Conservation (phyloP, 2,113 vertebrate species). For the Labeo catla region DNA sequence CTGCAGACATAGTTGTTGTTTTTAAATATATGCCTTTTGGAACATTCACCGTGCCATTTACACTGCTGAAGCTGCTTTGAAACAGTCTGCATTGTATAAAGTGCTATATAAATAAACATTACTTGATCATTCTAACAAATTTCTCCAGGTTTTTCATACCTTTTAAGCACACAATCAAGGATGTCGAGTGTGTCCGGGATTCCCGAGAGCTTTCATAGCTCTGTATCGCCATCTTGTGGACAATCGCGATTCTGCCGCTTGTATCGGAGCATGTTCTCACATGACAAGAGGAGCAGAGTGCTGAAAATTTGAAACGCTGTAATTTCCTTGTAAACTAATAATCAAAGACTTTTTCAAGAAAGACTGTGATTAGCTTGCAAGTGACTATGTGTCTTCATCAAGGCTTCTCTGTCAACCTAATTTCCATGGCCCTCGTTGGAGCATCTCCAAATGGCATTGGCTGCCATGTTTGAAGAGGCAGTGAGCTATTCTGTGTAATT, state of each 20-base stretch:
- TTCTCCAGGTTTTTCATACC: neutral
- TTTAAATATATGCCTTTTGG: neutral
- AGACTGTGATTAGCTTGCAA: conserved; percentile 34
- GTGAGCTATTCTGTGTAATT: conserved; percentile 46
- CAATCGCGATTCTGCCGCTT: neutral
- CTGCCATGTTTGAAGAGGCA: conserved; percentile 49
- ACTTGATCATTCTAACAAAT: neutral
- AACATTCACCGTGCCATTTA: neutral
- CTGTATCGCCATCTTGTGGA: conserved; percentile 55
- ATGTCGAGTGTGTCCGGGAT: neutral
- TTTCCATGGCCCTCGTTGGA: conserved; percentile 27
- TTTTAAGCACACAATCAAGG: neutral
- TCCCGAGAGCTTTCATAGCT: conserved; percentile 16
- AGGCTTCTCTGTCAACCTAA: conserved; percentile 20
- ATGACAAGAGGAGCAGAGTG: conserved; percentile 1
- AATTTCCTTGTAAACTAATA: conserved; percentile 41
- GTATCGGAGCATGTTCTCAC: neutral
- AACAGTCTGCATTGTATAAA: neutral
- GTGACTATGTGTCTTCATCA: conserved; percentile 40
- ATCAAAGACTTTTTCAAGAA: conserved; percentile 46
- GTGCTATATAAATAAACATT: neutral
- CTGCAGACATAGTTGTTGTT: too few relatives aligned
- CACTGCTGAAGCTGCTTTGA: neutral
- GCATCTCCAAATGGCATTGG: conserved; percentile 41
- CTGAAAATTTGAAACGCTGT: conserved; percentile 36